Evolutionary conservation across 1,140 invertebrate species (phyloP).

Genomic region (Bombus pyrosoma): DNA sequence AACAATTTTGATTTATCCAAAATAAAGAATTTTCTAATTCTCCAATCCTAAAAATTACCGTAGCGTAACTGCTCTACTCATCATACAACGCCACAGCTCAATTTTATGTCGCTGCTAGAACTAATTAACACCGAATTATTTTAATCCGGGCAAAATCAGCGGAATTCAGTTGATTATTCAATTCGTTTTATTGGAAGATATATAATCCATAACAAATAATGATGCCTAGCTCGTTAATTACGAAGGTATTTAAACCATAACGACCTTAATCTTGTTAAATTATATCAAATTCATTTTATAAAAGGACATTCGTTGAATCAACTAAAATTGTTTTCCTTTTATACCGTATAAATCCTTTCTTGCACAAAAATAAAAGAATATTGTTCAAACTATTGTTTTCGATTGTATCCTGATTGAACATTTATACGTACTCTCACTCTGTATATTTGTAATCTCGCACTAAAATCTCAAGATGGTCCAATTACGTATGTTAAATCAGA

Average conservation of each 20-base stretch:
- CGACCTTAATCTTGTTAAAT: neutral
- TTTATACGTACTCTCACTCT: no score
- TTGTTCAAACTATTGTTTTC: neutral
- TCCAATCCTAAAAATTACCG: neutral
- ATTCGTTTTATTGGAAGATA: neutral
- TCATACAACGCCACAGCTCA: neutral
- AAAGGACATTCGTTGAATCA: neutral
- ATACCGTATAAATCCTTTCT: neutral
- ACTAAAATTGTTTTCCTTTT: neutral
- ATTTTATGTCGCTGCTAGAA: neutral
- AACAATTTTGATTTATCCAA: neutral
- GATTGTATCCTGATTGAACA: no score
- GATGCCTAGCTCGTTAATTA: neutral
- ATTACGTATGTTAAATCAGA: neutral
- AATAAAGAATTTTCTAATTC: neutral
- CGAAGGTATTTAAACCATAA: neutral
- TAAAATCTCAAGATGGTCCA: neutral
- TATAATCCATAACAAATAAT: conserved; percentile 1
- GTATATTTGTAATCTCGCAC: neutral
- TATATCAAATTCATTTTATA: neutral
- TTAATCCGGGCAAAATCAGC: neutral
- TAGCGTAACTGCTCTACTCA: neutral
- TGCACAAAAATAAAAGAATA: neutral
- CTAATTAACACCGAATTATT: neutral
- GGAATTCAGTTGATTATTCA: neutral